Evolutionary conservation across 1,140 invertebrate genomes (phyloP).

Genomic region (Asobara japonica): DNA sequence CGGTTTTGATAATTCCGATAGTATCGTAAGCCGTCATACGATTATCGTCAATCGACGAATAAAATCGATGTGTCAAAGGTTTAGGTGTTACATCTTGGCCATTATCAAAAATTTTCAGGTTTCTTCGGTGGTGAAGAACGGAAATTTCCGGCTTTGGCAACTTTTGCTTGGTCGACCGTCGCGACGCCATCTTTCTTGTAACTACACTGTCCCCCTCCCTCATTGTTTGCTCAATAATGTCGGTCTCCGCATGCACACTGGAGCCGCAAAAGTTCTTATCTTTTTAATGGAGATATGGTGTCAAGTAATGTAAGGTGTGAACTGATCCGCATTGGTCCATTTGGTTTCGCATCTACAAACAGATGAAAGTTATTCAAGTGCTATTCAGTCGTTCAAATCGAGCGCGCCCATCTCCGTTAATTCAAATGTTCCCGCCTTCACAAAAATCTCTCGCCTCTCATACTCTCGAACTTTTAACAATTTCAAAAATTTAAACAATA

Average conservation of each 20-base stretch:
- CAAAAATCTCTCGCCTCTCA: too few relatives aligned
- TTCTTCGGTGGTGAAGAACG: constrained; percentile 17
- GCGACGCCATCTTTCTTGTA: background rate
- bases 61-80: constrained; percentile 26
- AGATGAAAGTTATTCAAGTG: too few relatives aligned
- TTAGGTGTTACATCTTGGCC: constrained; percentile 37
- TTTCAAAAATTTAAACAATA: too few relatives aligned
- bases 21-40: constrained; percentile 44
- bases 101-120: constrained; percentile 23
- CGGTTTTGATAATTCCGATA: constrained; percentile 31
- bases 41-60: constrained; percentile 32
- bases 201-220: background rate
- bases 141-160: background rate
- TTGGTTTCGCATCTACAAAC: too few relatives aligned
- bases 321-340: too few relatives aligned
- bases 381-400: too few relatives aligned
- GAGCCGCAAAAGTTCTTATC: too few relatives aligned
- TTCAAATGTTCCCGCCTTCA: too few relatives aligned
- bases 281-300: too few relatives aligned
- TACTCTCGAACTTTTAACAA: too few relatives aligned
- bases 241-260: background rate
- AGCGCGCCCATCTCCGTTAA: too few relatives aligned
- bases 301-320: too few relatives aligned
- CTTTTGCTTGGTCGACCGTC: background rate
- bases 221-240: constrained; percentile 1